These are phyloP conservation scores for Tenebrio molitor DNA, from an alignment of 1,140 invertebrate species.

Conservation along the genomic window DNA sequence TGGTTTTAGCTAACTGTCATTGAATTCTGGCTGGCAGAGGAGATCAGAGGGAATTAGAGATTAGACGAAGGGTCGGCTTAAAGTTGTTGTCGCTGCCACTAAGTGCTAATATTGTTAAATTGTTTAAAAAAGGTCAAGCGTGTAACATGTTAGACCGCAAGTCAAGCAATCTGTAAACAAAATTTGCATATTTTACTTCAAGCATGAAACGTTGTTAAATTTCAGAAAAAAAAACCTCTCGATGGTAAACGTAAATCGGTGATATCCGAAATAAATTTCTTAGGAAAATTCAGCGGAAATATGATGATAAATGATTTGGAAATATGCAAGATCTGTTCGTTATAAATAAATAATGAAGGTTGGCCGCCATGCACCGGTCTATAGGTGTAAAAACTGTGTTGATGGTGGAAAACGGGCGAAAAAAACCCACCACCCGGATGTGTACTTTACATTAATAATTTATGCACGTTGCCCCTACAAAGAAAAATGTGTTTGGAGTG, in stretches of 20 bases:
- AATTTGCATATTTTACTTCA: too few relatives aligned
- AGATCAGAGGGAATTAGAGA: slow-evolving; percentile 25
- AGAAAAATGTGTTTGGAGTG: slow-evolving; percentile 35
- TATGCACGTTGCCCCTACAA: slow-evolving; percentile 30
- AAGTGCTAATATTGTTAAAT: slow-evolving; percentile 27
- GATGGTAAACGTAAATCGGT: too few relatives aligned
- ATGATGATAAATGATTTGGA: too few relatives aligned
- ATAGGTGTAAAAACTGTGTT: slow-evolving; percentile 27
- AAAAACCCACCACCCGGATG: slow-evolving; percentile 31
- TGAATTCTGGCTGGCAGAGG: slow-evolving; percentile 12
- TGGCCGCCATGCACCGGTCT: not conserved
- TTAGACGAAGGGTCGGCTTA: slow-evolving; percentile 23
- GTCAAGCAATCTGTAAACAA: too few relatives aligned
- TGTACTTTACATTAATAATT: slow-evolving; percentile 37
- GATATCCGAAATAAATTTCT: too few relatives aligned
- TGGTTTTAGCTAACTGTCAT: slow-evolving; percentile 15
- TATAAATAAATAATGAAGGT: slow-evolving; percentile 23
- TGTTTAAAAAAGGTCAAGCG: not conserved
- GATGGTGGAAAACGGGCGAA: slow-evolving; percentile 16
- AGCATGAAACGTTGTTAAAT: too few relatives aligned
- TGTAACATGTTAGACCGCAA: slow-evolving; percentile 1
- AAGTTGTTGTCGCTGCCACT: not conserved
- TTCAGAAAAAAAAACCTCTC: too few relatives aligned
- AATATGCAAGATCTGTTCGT: too few relatives aligned
- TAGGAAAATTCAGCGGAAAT: too few relatives aligned